These are phyloP conservation scores for Thyatira batis DNA, from an alignment of 2,888 invertebrate genomes.

Conservation along the genomic window DNA sequence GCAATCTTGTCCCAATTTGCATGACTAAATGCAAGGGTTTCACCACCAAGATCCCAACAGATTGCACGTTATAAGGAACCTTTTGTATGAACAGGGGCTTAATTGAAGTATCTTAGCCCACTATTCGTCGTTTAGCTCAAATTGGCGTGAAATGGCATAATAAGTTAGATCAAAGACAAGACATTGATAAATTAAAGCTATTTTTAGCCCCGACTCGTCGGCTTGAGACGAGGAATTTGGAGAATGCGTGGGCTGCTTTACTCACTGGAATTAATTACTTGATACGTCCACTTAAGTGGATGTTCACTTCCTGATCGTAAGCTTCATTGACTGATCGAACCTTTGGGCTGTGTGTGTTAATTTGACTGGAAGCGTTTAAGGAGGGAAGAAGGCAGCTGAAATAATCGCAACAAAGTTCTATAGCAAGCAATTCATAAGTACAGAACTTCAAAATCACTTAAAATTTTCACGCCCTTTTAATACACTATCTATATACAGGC, in stretches of 20 bases:
- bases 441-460: neutral
- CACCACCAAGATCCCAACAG: neutral
- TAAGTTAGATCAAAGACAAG: neutral
- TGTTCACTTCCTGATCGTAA: neutral
- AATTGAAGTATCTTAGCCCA: neutral
- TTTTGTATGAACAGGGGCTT: neutral
- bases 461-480: conserved; percentile 13
- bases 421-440: neutral
- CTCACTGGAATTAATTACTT: neutral
- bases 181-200: neutral
- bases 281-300: neutral
- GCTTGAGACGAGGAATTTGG: neutral
- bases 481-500: conserved; percentile 32
- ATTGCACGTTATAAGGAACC: neutral
- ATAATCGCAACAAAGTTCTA: neutral
- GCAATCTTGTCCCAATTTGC: neutral
- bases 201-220: neutral
- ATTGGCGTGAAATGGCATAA: neutral
- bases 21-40: neutral
- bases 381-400: neutral
- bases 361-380: neutral
- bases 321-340: neutral
- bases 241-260: neutral
- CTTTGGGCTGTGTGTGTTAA: neutral
- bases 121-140: neutral